phyloP scores from a whole-genome alignment of 2,797 vertebrate species.

The Eupleurogrammus muticus region DNA sequence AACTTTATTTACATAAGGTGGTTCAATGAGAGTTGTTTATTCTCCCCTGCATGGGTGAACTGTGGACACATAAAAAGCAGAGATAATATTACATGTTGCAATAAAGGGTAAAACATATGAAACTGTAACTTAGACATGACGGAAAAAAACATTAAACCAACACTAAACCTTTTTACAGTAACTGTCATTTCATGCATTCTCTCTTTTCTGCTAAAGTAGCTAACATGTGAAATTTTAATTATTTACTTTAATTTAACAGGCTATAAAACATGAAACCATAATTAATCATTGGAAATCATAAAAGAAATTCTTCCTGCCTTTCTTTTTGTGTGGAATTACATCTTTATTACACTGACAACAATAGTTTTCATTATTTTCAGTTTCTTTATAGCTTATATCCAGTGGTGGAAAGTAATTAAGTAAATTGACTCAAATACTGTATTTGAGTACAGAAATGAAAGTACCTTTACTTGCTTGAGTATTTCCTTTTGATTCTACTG shows the following conservation, averaged over 20 bases:
- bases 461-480: no score
- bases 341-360: not conserved
- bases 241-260: no score
- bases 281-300: not conserved
- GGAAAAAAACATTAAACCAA: not conserved
- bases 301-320: not conserved
- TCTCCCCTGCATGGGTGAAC: not conserved
- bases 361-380: not conserved
- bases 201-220: not conserved
- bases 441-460: no score
- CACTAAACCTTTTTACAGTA: no score
- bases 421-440: no score
- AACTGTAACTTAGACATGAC: slow-evolving; percentile 1
- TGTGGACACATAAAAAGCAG: slow-evolving; percentile 7
- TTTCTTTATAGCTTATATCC: not conserved
- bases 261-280: not conserved
- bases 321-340: not conserved
- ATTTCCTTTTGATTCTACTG: no score
- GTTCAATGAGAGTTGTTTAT: not conserved
- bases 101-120: not conserved
- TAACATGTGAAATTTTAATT: not conserved
- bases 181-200: not conserved
- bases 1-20: slow-evolving; percentile 21
- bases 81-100: not conserved
- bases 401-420: no score